Conservation (phyloP, 2,797 vertebrate genomes). For the Lophura swinhoii region DNA sequence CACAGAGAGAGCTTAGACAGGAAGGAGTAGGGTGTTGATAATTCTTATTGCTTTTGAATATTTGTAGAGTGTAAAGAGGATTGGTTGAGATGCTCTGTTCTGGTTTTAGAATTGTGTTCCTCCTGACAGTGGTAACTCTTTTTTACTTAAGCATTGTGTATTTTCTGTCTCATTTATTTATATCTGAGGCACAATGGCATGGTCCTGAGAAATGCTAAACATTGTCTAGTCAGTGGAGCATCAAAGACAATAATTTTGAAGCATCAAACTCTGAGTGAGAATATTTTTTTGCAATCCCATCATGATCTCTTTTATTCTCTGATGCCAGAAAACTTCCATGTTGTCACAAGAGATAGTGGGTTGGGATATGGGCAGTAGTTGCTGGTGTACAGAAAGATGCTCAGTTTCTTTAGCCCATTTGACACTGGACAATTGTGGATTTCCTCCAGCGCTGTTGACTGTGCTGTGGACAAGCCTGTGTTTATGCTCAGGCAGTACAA, state of each 20-base stretch:
- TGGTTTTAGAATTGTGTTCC: neutral
- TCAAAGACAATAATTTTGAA: neutral
- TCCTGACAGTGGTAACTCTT: neutral
- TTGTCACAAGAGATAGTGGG: neutral
- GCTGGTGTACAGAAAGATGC: neutral
- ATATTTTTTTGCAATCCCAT: neutral
- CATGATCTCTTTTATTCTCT: neutral
- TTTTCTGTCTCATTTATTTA: neutral
- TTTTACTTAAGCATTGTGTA: neutral
- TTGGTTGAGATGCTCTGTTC: neutral
- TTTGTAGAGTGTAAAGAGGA: neutral
- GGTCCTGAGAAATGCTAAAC: neutral
- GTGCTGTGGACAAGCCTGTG: conserved; percentile 34
- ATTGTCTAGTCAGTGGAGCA: neutral
- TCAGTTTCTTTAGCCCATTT: neutral
- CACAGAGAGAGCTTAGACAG: neutral
- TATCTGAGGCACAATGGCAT: neutral
- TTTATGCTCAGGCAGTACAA: conserved; percentile 68
- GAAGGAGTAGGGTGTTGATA: neutral
- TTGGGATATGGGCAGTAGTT: neutral
- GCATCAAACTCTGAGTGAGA: neutral
- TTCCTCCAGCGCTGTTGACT: conserved; percentile 45
- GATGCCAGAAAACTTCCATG: neutral
- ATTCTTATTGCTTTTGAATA: neutral
- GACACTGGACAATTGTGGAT: conserved; percentile 1